Evolutionary conservation across 1,140 invertebrate genomes (phyloP).

Genomic region (Trichogramma pretiosum): DNA sequence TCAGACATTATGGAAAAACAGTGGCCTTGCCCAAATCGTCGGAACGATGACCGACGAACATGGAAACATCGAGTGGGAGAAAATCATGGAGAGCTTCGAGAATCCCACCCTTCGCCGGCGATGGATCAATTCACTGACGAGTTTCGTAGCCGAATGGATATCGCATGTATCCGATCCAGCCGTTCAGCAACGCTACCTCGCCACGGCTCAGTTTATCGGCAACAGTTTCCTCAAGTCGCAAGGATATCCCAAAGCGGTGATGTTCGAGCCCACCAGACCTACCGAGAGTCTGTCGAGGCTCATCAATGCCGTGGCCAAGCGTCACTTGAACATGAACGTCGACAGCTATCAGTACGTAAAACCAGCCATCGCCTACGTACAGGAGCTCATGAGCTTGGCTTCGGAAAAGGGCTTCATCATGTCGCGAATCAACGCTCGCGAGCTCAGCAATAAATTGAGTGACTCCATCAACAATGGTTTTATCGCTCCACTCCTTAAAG

Average conservation of each 20-base stretch:
- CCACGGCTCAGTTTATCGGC: constrained; percentile 58
- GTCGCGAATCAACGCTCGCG: constrained; percentile 50
- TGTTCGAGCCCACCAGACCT: constrained; percentile 60
- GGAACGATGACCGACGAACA: constrained; percentile 51
- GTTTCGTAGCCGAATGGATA: constrained; percentile 65
- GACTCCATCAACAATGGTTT: constrained; percentile 71
- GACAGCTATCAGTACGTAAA: constrained; percentile 64
- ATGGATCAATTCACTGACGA: constrained; percentile 66
- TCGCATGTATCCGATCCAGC: constrained; percentile 65
- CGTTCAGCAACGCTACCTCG: constrained; percentile 63
- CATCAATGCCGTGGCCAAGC: constrained; percentile 57
- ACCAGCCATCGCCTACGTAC: constrained; percentile 60
- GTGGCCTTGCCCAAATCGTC: constrained; percentile 58
- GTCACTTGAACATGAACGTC: constrained; percentile 61
- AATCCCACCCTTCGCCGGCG: constrained; percentile 64
- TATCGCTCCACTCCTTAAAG: constrained; percentile 65
- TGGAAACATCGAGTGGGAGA: constrained; percentile 61
- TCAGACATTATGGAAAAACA: constrained; percentile 60
- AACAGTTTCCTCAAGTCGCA: constrained; percentile 68
- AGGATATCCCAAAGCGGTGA: constrained; percentile 60
- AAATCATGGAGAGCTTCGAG: constrained; percentile 66
- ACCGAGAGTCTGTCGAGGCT: constrained; percentile 57
- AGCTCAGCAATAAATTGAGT: constrained; percentile 64
- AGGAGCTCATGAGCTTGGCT: constrained; percentile 60
- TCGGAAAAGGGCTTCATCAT: constrained; percentile 56